Conservation (phyloP, 2,797 vertebrate species). For the Muscicapa comitata region DNA sequence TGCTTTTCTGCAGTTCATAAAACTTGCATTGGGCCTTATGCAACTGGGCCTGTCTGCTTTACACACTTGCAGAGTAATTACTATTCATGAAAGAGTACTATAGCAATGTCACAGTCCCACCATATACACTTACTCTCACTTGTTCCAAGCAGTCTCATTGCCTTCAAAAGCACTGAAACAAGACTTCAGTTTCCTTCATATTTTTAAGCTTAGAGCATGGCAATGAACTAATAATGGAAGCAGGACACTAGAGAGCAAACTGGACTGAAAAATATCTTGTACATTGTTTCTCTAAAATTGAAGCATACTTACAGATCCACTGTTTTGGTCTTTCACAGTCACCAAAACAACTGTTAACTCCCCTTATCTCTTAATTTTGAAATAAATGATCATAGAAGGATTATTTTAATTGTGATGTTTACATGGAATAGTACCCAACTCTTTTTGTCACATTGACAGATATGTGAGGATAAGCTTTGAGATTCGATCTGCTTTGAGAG, state of each 20-base stretch:
- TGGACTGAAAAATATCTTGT: background rate
- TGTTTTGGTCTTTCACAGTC: background rate
- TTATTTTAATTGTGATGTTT: background rate
- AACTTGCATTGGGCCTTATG: slow-evolving; percentile 23
- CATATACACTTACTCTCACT: background rate
- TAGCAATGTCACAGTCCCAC: background rate
- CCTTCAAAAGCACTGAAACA: background rate
- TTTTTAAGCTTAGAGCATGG: background rate
- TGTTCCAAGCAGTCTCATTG: background rate
- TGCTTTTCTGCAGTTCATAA: slow-evolving; percentile 70
- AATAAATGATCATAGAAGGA: background rate
- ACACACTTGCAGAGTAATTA: slow-evolving; percentile 53
- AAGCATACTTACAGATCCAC: background rate
- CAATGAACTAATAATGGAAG: background rate
- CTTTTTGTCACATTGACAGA: background rate
- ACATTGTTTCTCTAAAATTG: background rate
- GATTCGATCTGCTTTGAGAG: background rate
- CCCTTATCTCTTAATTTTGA: background rate
- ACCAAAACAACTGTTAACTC: background rate
- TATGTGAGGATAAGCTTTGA: background rate
- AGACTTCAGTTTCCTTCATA: background rate
- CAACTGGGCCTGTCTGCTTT: slow-evolving; percentile 40
- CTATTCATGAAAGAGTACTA: background rate
- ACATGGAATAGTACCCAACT: background rate
- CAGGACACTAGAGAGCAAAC: background rate